Percentiles rank a stretch among this genome's conserved stretches.
Evolutionary conservation across 2,113 vertebrate genomes (phyloP).

Genomic region (Madoqua kirkii): DNA sequence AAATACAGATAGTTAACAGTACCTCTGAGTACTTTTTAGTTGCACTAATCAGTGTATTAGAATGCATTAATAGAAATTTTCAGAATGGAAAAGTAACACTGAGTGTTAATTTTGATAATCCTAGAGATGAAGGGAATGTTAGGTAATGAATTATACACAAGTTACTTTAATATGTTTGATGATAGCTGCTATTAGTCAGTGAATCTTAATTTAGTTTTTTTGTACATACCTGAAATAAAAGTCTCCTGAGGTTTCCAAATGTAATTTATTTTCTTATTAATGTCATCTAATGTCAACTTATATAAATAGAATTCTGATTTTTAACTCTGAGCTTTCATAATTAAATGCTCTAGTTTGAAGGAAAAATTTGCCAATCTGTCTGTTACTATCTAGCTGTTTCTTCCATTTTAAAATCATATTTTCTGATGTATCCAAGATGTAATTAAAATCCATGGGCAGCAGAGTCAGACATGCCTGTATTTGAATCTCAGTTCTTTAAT

Average conservation of each 20-base stretch:
- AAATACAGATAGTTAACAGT: neutral
- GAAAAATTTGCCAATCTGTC: neutral
- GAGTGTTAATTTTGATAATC: neutral
- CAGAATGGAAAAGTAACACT: neutral
- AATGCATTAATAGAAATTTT: neutral
- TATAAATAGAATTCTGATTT: slow-evolving; percentile 24
- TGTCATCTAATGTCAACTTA: neutral
- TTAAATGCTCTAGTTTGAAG: neutral
- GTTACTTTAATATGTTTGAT: neutral
- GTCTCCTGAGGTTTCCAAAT: neutral
- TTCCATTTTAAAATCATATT: neutral
- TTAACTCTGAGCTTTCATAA: neutral
- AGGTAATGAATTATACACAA: neutral
- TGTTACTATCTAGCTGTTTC: neutral
- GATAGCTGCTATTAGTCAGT: neutral
- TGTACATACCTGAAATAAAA: neutral
- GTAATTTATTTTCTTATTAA: slow-evolving; percentile 17
- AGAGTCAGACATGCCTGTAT: neutral
- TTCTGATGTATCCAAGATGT: neutral
- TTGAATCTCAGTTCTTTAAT: neutral
- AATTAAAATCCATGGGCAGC: neutral
- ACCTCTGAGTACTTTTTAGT: neutral
- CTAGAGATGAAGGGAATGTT: neutral
- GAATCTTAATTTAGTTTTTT: neutral
- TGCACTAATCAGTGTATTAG: neutral